phyloP scores from a whole-genome alignment of 2,888 invertebrate species.

The Sinopyrophorus schimmeli region DNA sequence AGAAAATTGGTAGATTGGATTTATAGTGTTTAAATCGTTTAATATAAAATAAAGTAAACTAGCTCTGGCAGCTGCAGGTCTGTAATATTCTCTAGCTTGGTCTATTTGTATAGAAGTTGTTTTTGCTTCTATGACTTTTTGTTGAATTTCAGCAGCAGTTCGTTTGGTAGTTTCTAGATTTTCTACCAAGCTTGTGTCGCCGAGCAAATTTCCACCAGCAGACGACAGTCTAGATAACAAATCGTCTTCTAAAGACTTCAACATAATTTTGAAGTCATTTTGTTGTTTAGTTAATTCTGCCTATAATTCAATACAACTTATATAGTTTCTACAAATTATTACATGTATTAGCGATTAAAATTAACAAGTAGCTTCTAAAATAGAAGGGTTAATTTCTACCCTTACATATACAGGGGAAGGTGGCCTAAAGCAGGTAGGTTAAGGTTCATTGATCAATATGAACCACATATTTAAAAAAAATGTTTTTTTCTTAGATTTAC shows the following conservation, averaged over 20 bases:
- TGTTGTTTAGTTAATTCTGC: slow-evolving; percentile 94
- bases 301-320: too few species aligned
- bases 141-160: slow-evolving; percentile 94
- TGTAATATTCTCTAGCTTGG: slow-evolving; percentile 83
- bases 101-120: slow-evolving; percentile 91
- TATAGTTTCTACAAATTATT: too few species aligned
- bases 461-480: too few species aligned
- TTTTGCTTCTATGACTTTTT: slow-evolving; percentile 90
- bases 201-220: slow-evolving; percentile 90
- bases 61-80: slow-evolving; percentile 89
- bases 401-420: too few species aligned
- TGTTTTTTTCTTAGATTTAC: too few species aligned
- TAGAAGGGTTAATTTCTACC: too few species aligned
- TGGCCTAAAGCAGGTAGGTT: too few species aligned
- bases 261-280: slow-evolving; percentile 94
- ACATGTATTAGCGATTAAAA: too few species aligned
- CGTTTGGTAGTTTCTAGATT: slow-evolving; percentile 95
- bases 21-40: slow-evolving; percentile 93
- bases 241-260: slow-evolving; percentile 92
- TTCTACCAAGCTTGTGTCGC: slow-evolving; percentile 93
- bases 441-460: too few species aligned
- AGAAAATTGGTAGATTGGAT: slow-evolving; percentile 97
- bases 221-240: slow-evolving; percentile 86
- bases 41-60: slow-evolving; percentile 93
- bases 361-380: too few species aligned